phyloP scores from a whole-genome alignment of 2,113 vertebrate genomes.

The Sorex araneus region DNA sequence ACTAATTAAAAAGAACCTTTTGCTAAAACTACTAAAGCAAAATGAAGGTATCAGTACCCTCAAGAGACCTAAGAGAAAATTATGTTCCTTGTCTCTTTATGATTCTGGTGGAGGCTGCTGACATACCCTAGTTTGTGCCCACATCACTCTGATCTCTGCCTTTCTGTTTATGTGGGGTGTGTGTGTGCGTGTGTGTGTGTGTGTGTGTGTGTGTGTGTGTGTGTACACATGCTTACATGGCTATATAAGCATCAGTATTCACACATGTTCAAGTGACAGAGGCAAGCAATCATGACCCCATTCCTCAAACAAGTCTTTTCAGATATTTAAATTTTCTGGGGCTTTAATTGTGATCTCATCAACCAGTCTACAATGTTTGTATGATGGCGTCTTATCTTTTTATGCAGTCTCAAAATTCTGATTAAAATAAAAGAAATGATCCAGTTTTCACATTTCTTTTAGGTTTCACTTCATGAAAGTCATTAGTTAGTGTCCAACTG shows the following conservation, averaged over 20 bases:
- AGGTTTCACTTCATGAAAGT: neutral
- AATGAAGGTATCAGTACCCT: neutral
- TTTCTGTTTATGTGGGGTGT: neutral
- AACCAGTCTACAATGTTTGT: neutral
- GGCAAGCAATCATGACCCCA: neutral
- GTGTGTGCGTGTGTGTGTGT: neutral
- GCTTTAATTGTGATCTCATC: neutral
- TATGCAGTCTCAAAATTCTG: neutral
- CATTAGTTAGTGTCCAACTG: neutral
- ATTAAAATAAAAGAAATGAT: neutral
- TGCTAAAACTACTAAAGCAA: neutral
- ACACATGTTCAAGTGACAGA: neutral
- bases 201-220: neutral
- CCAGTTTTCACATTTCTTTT: neutral
- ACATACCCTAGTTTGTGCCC: neutral
- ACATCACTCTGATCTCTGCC: neutral
- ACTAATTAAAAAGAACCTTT: neutral
- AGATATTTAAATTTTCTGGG: neutral
- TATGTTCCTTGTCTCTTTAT: neutral
- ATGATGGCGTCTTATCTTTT: neutral
- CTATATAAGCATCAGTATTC: neutral
- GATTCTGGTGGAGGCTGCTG: neutral
- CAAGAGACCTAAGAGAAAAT: neutral
- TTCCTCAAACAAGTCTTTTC: neutral
- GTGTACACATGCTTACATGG: no score